A percentile compares a stretch with the other conserved stretches of the same genome.
These are phyloP conservation scores for Lamellibrachia satsuma DNA, from an alignment of 2,888 invertebrate genomes.

Conservation along the genomic window DNA sequence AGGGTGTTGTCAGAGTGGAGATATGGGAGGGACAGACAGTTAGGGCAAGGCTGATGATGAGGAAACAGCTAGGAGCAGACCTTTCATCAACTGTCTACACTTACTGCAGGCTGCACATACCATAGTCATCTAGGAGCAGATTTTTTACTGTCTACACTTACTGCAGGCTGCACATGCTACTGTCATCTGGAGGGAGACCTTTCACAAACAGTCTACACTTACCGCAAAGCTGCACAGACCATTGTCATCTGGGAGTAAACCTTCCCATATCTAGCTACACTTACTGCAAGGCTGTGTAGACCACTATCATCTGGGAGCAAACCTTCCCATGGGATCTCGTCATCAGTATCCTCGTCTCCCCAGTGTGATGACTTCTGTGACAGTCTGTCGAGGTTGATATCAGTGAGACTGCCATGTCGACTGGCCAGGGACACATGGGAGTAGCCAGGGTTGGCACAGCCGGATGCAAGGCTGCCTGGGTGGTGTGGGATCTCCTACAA, in stretches of 20 bases:
- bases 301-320: slow-evolving; percentile 49
- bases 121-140: background rate
- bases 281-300: slow-evolving; percentile 47
- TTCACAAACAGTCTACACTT: background rate
- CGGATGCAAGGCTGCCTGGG: slow-evolving; percentile 32
- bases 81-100: background rate
- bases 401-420: slow-evolving; percentile 32
- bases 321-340: slow-evolving; percentile 50
- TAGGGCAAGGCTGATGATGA: background rate
- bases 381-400: slow-evolving; percentile 43
- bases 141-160: slow-evolving; percentile 24
- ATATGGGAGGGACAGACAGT: background rate
- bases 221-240: background rate
- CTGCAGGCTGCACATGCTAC: slow-evolving; percentile 52
- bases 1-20: background rate
- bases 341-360: slow-evolving; percentile 41
- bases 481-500: slow-evolving; percentile 30
- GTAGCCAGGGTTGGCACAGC: slow-evolving; percentile 56
- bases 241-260: background rate
- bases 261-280: background rate
- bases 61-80: background rate
- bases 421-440: slow-evolving; percentile 37
- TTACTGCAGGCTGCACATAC: background rate
- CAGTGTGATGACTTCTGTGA: slow-evolving; percentile 42
- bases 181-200: slow-evolving; percentile 38